These are phyloP conservation scores for Fragum whitleyi DNA, from an alignment of 2,888 invertebrate species.

Conservation along the genomic window DNA sequence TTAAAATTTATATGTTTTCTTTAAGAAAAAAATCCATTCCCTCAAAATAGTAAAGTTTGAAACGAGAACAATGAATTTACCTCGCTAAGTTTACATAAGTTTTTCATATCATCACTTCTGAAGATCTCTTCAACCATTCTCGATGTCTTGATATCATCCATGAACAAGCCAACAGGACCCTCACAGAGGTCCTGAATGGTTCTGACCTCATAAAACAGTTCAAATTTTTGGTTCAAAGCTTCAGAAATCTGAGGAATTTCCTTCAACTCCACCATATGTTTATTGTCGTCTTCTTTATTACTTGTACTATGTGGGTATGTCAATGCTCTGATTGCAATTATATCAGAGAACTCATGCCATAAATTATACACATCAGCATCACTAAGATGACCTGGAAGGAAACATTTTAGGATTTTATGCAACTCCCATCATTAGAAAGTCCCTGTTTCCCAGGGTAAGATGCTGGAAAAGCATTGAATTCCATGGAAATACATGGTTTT, in stretches of 20 bases:
- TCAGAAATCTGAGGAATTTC: background rate
- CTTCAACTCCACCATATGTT: background rate
- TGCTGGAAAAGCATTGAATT: too few species aligned
- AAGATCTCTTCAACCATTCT: background rate
- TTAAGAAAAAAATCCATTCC: too few species aligned
- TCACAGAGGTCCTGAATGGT: background rate
- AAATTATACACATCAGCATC: background rate
- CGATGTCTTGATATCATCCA: background rate
- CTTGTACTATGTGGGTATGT: background rate
- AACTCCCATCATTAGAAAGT: too few species aligned
- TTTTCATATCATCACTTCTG: too few species aligned
- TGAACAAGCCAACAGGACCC: background rate
- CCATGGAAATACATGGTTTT: too few species aligned
- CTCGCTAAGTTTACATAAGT: too few species aligned
- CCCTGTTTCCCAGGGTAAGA: too few species aligned
- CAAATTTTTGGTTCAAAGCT: conserved; percentile 1
- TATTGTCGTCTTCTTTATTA: background rate
- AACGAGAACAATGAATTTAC: too few species aligned
- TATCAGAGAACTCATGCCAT: background rate
- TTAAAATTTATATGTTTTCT: too few species aligned
- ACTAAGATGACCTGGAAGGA: too few species aligned
- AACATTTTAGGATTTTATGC: too few species aligned
- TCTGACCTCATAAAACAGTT: background rate
- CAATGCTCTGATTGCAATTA: background rate
- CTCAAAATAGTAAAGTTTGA: too few species aligned